Conservation (phyloP, 2,113 vertebrate genomes). For the Atlantisia rogersi region DNA sequence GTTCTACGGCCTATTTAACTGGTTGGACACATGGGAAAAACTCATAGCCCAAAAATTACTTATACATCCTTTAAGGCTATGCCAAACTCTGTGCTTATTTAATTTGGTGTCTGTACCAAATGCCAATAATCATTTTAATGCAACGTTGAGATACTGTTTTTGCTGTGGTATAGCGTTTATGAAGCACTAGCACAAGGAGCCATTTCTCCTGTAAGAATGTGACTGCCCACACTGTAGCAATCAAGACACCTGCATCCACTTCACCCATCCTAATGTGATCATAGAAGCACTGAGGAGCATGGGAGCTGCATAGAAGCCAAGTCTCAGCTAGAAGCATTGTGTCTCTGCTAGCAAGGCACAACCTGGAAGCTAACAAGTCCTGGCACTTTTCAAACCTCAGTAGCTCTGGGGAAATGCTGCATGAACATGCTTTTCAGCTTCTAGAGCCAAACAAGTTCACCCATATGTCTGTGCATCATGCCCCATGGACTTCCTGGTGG, state of each 20-base stretch:
- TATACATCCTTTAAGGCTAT: background rate
- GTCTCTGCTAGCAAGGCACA: background rate
- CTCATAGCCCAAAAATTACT: background rate
- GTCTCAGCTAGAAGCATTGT: background rate
- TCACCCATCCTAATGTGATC: background rate
- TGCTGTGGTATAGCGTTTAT: background rate
- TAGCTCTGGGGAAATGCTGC: background rate
- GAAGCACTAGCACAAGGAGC: background rate
- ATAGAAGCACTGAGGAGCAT: background rate
- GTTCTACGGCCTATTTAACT: background rate
- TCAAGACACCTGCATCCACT: background rate
- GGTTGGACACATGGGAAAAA: background rate
- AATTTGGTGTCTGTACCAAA: background rate
- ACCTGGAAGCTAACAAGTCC: background rate
- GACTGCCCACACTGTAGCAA: background rate
- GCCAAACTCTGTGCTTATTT: background rate
- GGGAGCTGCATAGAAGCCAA: background rate
- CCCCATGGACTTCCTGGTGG: background rate
- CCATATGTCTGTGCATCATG: rapidly evolving
- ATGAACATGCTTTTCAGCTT: background rate
- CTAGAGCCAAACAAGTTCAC: background rate
- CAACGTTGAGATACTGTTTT: background rate
- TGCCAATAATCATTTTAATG: background rate
- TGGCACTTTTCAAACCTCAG: background rate
- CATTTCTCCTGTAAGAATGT: background rate